These are phyloP conservation scores for Aporophyla nigra DNA, from an alignment of 2,888 invertebrate species.

Conservation along the genomic window DNA sequence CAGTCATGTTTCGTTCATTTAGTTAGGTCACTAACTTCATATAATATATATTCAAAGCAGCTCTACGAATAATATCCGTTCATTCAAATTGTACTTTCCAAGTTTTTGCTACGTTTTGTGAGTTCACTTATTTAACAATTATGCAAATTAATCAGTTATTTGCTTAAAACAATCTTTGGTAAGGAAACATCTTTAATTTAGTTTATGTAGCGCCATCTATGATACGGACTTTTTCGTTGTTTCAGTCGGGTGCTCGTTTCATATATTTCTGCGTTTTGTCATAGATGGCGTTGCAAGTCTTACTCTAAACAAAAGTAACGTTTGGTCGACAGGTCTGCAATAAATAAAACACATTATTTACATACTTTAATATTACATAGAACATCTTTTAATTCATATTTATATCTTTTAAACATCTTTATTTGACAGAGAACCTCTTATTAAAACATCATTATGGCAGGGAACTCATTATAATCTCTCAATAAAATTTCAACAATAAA, in stretches of 20 bases:
- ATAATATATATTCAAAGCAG: slow-evolving; percentile 4
- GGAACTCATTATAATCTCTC: slow-evolving; percentile 87
- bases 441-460: slow-evolving; percentile 83
- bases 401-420: slow-evolving; percentile 83
- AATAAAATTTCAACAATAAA: slow-evolving; percentile 89
- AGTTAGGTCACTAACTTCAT: slow-evolving; percentile 25
- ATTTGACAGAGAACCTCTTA: slow-evolving; percentile 82
- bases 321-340: background rate
- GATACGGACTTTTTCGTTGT: background rate
- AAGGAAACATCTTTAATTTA: background rate
- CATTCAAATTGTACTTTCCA: background rate
- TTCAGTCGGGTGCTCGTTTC: background rate
- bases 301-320: background rate
- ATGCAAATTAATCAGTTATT: slow-evolving; percentile 6
- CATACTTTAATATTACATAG: slow-evolving; percentile 84
- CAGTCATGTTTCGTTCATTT: slow-evolving; percentile 26
- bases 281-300: slow-evolving; percentile 61
- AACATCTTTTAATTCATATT: slow-evolving; percentile 83
- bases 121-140: slow-evolving; percentile 26
- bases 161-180: background rate
- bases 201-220: slow-evolving; percentile 58
- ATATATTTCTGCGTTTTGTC: background rate
- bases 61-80: background rate
- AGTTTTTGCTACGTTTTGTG: background rate
- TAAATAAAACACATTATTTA: slow-evolving; percentile 55